Percentiles rank a stretch among this genome's conserved stretches.
These are phyloP conservation scores for Onthophagus taurus DNA, from an alignment of 1,140 invertebrate genomes.

Conservation along the genomic window DNA sequence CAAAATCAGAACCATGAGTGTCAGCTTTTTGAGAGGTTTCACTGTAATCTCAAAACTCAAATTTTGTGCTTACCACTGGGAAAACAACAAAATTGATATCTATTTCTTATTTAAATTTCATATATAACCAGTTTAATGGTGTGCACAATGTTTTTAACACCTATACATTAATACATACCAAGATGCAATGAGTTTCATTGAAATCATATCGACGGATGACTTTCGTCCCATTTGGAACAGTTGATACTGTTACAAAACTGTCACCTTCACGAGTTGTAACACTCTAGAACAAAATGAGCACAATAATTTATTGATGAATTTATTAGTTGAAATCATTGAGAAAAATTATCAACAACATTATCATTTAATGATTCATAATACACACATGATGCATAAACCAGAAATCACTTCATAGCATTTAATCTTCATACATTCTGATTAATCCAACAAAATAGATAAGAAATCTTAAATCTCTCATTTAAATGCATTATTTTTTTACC, in stretches of 20 bases:
- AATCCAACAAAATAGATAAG: not conserved
- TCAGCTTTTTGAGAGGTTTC: not conserved
- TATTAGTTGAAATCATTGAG: not conserved
- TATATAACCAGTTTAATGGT: no score
- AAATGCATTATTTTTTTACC: slow-evolving; percentile 13
- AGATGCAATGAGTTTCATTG: slow-evolving; percentile 43
- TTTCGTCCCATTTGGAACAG: slow-evolving; percentile 41
- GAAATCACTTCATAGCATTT: not conserved
- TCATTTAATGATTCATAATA: not conserved
- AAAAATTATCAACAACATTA: not conserved
- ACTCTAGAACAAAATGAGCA: slow-evolving; percentile 43
- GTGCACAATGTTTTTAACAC: no score
- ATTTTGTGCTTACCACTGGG: no score
- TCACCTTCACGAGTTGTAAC: slow-evolving; percentile 43
- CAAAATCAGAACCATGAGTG: not conserved
- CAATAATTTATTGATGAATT: no score
- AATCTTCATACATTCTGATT: not conserved
- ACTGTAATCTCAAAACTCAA: not conserved
- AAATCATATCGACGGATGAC: slow-evolving; percentile 46
- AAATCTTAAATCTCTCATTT: not conserved
- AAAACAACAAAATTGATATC: no score
- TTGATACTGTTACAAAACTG: slow-evolving; percentile 43
- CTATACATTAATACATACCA: slow-evolving; percentile 42
- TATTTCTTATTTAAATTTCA: no score
- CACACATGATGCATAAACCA: not conserved